Evolutionary conservation across 1,140 invertebrate species (phyloP).

Genomic region (Eurosta solidaginis): DNA sequence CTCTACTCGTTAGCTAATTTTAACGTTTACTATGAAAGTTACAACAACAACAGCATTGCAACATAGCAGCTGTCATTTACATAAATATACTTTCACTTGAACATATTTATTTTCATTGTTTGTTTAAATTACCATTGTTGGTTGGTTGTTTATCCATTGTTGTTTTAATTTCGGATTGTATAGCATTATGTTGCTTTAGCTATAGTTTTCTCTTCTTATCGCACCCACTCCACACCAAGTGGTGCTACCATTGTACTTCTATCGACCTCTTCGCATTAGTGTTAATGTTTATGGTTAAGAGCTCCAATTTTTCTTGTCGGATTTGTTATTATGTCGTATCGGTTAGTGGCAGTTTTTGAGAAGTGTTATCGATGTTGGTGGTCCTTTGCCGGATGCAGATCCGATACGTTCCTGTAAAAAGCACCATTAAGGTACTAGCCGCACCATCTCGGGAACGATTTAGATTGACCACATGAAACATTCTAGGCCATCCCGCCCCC

Average conservation of each 20-base stretch:
- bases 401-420: no score
- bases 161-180: neutral
- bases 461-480: no score
- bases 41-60: neutral
- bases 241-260: neutral
- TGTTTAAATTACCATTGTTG: constrained; percentile 1
- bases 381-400: no score
- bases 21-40: neutral
- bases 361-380: no score
- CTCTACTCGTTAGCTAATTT: neutral
- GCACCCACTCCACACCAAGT: neutral
- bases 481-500: no score
- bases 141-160: no score
- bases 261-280: neutral
- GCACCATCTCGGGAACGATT: no score
- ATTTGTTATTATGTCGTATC: neutral
- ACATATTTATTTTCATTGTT: constrained; percentile 3
- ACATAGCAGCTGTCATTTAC: neutral
- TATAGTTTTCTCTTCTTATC: neutral
- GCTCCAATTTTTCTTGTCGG: neutral
- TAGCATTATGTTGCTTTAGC: neutral
- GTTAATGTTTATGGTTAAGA: neutral
- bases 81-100: constrained; percentile 21
- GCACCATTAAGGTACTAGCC: no score
- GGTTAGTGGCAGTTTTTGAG: neutral